A percentile compares a stretch with the other conserved stretches of the same genome.
Conservation (phyloP, 2,888 invertebrate species). For the Thera obeliscata region DNA sequence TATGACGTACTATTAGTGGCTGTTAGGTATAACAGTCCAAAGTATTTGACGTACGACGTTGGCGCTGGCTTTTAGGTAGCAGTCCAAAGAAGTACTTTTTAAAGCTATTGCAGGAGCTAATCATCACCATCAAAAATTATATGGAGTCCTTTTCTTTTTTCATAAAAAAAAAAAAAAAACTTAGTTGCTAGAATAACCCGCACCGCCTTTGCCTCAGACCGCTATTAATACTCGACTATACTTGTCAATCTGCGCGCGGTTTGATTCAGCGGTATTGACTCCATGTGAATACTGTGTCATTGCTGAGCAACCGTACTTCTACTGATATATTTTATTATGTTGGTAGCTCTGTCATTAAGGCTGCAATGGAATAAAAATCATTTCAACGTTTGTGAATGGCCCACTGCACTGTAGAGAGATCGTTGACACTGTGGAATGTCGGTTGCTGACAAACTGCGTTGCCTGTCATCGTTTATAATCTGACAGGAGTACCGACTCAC, state of each 20-base stretch:
- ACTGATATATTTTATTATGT: constrained; percentile 27
- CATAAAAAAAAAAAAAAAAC: too few species aligned
- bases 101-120: too few species aligned
- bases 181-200: background rate
- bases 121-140: too few species aligned
- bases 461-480: constrained; percentile 31
- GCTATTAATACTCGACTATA: constrained; percentile 30
- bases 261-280: constrained; percentile 38
- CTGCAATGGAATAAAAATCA: constrained; percentile 21
- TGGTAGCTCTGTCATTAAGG: constrained; percentile 30
- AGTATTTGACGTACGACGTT: too few species aligned
- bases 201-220: constrained; percentile 11
- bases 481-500: background rate
- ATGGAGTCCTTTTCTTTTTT: too few species aligned
- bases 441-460: constrained; percentile 19
- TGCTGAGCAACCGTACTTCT: constrained; percentile 23
- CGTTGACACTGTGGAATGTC: constrained; percentile 16
- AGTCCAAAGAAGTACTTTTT: too few species aligned
- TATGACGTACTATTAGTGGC: too few species aligned
- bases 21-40: too few species aligned
- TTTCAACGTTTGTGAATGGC: constrained; percentile 19
- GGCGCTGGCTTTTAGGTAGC: too few species aligned
- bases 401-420: background rate
- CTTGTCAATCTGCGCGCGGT: constrained; percentile 36
- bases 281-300: constrained; percentile 38